Base-by-base conservation (phyloP, 2,888 invertebrate species). In the Silvanus unidentatus region DNA sequence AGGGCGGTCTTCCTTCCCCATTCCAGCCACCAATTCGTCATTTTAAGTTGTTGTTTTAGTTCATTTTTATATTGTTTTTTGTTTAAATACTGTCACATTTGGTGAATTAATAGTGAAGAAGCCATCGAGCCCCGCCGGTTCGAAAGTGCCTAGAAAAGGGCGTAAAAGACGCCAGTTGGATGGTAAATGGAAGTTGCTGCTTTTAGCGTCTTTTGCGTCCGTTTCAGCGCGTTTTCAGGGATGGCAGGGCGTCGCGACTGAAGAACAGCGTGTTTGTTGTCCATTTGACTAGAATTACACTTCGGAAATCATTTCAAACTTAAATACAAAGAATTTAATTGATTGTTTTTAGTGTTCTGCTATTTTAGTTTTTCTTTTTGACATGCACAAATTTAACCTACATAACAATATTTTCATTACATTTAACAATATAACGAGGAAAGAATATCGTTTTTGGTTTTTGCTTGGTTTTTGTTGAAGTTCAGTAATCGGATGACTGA, bases 181-280 rank as follows among this genome's bases (percentile, higher is more conserved):
- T 52, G 54, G 52, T 52, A 50, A 50, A 46, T 47, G 62, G 59
- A 56, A 76, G 77, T 73, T 77, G 77, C 70, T 77, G 40, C 40
- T 45, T 45, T 13, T 32, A 12, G 8, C 22, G 8, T 22, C 22
- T 5, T 5, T 5, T 22, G 8, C 77, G 55, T 74, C 75, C 14
- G 59, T 67, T 51, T 74, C 74, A 15, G 60, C 55, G 51, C 58
- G 53, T 37, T 22, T 22, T 22, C 3, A 8, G 4, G 22, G 22
- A 5, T 5, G n/a, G n/a, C n/a, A n/a, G n/a, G n/a, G n/a, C n/a
- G n/a, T n/a, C n/a, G n/a, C n/a, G n/a, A n/a, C n/a, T n/a, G 4
- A 8, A 22, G 8, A 22, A 22, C 22, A 22, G 22, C 8, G 3
- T 8, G 22, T 22, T 22, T 22, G 4, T 8, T 22, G 22, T 8